A percentile compares a stretch with the other conserved stretches of the same genome.
Evolutionary conservation across 2,113 vertebrate genomes (phyloP).

Genomic region (Blennius ocellaris): DNA sequence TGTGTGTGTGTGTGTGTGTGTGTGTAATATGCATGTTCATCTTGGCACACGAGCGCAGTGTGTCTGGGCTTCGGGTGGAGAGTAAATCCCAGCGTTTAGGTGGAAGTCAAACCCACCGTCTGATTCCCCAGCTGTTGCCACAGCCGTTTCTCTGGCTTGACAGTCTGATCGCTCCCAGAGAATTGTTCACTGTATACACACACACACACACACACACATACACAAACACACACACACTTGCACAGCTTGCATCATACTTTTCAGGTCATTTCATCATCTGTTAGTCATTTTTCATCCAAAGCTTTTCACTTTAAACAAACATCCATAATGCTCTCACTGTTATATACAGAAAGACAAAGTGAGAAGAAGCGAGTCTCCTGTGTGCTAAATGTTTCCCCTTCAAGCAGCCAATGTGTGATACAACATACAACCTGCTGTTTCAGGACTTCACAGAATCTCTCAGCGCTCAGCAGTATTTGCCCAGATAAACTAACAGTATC

Average conservation of each 20-base stretch:
- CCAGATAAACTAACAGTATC: conserved; percentile 26
- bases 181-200: conserved; percentile 51
- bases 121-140: conserved; percentile 69
- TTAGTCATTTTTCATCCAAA: conserved; percentile 52
- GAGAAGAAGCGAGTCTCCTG: conserved; percentile 11
- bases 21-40: conserved; percentile 29
- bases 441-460: conserved; percentile 23
- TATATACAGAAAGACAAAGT: conserved; percentile 31
- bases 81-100: conserved; percentile 65
- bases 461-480: conserved; percentile 45
- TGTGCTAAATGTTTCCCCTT: conserved; percentile 47
- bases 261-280: conserved; percentile 76
- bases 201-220: too few species aligned
- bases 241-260: conserved; percentile 72
- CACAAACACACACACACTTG: conserved; percentile 44
- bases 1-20: conserved; percentile 22
- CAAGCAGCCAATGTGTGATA: conserved; percentile 29
- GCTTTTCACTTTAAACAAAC: conserved; percentile 65
- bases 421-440: conserved; percentile 24
- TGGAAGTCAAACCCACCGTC: conserved; percentile 54
- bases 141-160: conserved; percentile 44
- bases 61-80: conserved; percentile 58
- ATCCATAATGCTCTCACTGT: conserved; percentile 41
- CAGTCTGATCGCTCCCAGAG: conserved; percentile 44
- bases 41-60: conserved; percentile 54